Percentiles rank a stretch among this genome's conserved stretches.
phyloP scores from a whole-genome alignment of 2,113 vertebrate species.

The Taxidea taxus region DNA sequence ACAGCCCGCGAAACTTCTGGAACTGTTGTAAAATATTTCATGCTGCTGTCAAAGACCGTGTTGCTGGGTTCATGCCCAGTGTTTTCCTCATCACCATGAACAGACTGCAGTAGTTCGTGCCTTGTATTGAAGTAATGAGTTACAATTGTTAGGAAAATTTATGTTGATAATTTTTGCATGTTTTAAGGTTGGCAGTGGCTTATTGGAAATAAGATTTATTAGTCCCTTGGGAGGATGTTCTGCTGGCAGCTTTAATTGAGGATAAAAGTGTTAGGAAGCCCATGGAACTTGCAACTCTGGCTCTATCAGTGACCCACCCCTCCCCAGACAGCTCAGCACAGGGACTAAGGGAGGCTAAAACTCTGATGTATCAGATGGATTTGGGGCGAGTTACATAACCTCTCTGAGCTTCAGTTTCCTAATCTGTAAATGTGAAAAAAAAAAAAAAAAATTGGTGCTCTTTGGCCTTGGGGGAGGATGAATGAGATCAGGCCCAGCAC shows the following conservation, averaged over 20 bases:
- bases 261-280: neutral
- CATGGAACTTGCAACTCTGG: neutral
- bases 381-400: neutral
- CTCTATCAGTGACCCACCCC: neutral
- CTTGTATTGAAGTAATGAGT: constrained; percentile 50
- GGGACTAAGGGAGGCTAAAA: neutral
- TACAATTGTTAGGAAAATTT: constrained; percentile 52
- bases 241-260: constrained; percentile 16
- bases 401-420: neutral
- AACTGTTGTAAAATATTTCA: constrained; percentile 56
- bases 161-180: constrained; percentile 42
- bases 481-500: neutral
- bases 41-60: constrained; percentile 45
- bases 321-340: neutral
- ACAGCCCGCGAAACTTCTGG: constrained; percentile 38
- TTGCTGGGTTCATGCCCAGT: constrained; percentile 9
- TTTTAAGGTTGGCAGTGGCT: constrained; percentile 36
- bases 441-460: neutral
- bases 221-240: constrained; percentile 40
- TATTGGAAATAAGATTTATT: constrained; percentile 53
- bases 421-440: neutral
- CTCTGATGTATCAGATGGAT: neutral
- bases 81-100: neutral
- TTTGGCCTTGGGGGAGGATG: neutral
- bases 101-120: constrained; percentile 3